These are phyloP conservation scores for Plemyria rubiginata DNA, from an alignment of 2,888 invertebrate species.

Conservation along the genomic window DNA sequence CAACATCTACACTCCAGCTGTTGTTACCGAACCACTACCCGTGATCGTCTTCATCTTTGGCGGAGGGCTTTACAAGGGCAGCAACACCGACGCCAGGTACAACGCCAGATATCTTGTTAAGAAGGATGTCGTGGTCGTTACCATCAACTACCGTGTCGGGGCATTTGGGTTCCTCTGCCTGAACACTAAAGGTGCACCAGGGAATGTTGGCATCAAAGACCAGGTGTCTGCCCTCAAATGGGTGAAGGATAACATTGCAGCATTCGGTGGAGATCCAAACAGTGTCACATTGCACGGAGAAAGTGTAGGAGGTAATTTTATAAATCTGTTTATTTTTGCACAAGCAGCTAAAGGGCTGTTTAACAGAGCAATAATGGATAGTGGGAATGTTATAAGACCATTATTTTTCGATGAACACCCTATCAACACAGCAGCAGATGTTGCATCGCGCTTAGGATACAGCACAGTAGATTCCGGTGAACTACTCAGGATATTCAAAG, in stretches of 20 bases:
- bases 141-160: conserved; percentile 60
- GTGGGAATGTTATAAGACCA: conserved; percentile 51
- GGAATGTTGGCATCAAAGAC: conserved; percentile 62
- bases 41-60: conserved; percentile 61
- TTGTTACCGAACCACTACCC: conserved; percentile 43
- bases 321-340: conserved; percentile 51
- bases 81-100: conserved; percentile 49
- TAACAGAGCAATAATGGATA: conserved; percentile 54
- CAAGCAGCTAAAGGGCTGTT: conserved; percentile 54
- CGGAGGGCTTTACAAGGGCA: conserved; percentile 54
- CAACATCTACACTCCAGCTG: conserved; percentile 65
- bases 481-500: conserved; percentile 49
- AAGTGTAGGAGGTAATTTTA: conserved; percentile 55
- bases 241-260: conserved; percentile 57
- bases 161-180: conserved; percentile 61
- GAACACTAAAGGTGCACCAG: conserved; percentile 53
- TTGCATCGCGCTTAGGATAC: conserved; percentile 48
- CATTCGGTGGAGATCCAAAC: conserved; percentile 60
- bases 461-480: conserved; percentile 46
- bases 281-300: conserved; percentile 60
- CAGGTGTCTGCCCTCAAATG: conserved; percentile 61
- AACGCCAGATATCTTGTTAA: conserved; percentile 56
- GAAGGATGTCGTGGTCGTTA: conserved; percentile 56
- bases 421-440: conserved; percentile 40
- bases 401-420: conserved; percentile 47